Conservation (phyloP, 2,888 invertebrate species). For the Machimus rusticus region DNA sequence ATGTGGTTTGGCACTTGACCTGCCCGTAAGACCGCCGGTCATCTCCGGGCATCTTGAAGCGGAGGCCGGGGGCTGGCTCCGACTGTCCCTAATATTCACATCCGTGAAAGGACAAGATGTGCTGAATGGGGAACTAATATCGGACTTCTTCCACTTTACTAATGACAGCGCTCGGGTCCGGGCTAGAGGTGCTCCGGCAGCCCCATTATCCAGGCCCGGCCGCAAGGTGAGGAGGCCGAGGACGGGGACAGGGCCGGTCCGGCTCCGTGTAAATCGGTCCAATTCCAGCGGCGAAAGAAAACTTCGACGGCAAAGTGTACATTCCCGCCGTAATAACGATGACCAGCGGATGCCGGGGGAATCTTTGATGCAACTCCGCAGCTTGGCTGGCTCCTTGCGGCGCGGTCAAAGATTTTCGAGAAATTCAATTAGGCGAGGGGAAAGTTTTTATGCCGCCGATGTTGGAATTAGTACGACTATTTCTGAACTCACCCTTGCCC, state of each 20-base stretch:
- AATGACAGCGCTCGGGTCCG: constrained; percentile 9
- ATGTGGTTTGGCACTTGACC: constrained; percentile 41
- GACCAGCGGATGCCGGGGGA: background rate
- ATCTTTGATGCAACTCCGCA: constrained; percentile 27
- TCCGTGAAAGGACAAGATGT: constrained; percentile 24
- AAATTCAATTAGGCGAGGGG: constrained; percentile 20
- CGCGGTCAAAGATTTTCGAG: constrained; percentile 22
- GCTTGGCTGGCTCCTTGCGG: background rate
- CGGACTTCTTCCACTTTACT: constrained; percentile 31
- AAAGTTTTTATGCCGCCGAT: constrained; percentile 25
- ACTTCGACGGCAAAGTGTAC: constrained; percentile 32
- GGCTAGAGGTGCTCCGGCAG: background rate
- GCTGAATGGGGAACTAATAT: constrained; percentile 35
- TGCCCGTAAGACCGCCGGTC: constrained; percentile 1
- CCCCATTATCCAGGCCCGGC: constrained; percentile 3
- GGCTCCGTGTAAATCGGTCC: background rate
- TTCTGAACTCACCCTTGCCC: background rate
- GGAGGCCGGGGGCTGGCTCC: background rate
- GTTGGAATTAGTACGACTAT: background rate
- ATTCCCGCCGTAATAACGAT: constrained; percentile 9
- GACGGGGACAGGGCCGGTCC: background rate
- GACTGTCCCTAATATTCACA: constrained; percentile 30
- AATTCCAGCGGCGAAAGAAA: constrained; percentile 2
- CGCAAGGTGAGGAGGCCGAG: background rate
- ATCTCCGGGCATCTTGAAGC: background rate